These are phyloP conservation scores for Budorcas taxicolor DNA, from an alignment of 2,113 vertebrate species.

Conservation along the genomic window DNA sequence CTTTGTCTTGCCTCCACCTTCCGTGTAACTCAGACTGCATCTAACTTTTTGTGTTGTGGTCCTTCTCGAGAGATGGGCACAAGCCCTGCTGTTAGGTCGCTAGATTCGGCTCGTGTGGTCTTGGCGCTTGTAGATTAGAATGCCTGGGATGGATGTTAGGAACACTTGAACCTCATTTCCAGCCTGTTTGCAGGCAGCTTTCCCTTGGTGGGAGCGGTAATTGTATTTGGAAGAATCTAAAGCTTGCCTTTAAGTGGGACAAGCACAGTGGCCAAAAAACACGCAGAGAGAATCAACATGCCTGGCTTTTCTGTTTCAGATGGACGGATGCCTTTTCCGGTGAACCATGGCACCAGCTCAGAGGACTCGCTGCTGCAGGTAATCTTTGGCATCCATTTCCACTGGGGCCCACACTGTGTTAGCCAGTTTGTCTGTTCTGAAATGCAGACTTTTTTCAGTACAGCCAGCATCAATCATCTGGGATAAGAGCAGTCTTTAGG, in stretches of 20 bases:
- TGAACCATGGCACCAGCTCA: conserved; percentile 89
- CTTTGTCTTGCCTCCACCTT: background rate
- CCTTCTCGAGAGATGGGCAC: background rate
- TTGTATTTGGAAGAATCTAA: background rate
- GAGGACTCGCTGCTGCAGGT: conserved; percentile 88
- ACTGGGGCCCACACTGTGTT: rapidly evolving
- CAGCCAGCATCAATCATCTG: background rate
- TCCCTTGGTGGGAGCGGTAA: background rate
- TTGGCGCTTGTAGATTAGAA: background rate
- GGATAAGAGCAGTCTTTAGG: background rate
- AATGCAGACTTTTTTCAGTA: background rate
- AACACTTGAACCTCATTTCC: background rate
- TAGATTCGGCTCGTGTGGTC: background rate
- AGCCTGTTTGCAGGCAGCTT: background rate
- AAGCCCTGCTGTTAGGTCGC: rapidly evolving
- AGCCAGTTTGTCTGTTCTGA: background rate
- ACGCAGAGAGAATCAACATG: background rate
- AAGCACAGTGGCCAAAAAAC: background rate
- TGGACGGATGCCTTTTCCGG: conserved; percentile 89
- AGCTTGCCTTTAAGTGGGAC: background rate
- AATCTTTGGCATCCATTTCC: background rate
- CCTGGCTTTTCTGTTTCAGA: conserved; percentile 78
- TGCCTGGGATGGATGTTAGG: background rate
- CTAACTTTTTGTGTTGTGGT: background rate
- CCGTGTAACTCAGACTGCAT: background rate